phyloP scores from a whole-genome alignment of 64 coral and sea anemone genomes.

The Pocillopora damicornis region DNA sequence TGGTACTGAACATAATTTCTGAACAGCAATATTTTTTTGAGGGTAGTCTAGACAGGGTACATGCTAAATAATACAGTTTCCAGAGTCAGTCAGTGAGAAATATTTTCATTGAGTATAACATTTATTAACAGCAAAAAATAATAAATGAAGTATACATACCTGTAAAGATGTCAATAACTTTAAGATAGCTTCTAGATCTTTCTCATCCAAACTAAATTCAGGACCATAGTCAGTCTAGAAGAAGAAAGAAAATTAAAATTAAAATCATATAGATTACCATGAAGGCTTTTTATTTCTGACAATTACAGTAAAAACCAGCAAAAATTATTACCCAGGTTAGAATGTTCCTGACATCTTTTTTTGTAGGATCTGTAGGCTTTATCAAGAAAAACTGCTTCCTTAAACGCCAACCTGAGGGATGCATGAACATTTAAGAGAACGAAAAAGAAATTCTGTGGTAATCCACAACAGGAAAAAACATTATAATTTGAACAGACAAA shows the following conservation, averaged over 20 bases:
- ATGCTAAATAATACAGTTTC: too few species aligned
- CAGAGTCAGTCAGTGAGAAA: too few species aligned
- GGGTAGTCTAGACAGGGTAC: too few species aligned
- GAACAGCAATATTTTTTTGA: too few species aligned
- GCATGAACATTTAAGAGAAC: neutral
- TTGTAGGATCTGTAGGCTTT: conserved; percentile 76
- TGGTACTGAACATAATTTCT: too few species aligned
- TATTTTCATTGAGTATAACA: too few species aligned
- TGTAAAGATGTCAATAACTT: conserved; percentile 77
- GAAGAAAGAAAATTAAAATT: neutral
- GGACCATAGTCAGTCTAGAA: conserved; percentile 81
- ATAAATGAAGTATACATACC: conserved; percentile 20
- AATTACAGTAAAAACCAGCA: too few species aligned
- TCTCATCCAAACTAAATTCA: conserved; percentile 82
- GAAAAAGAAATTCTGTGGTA: too few species aligned
- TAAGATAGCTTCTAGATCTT: conserved; percentile 73
- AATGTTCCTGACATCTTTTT: conserved; percentile 83
- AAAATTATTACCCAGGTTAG: conserved; percentile 67
- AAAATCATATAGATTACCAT: neutral
- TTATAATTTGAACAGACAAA: too few species aligned
- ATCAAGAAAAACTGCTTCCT: conserved; percentile 82
- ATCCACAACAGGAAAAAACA: too few species aligned
- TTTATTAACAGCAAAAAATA: neutral
- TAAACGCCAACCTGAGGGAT: conserved; percentile 72
- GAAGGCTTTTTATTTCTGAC: too few species aligned